Evolutionary conservation across 2,113 vertebrate genomes (phyloP), one percentile per base, ranked within the genome.

Genomic region (Atrichornis clamosus): DNA sequence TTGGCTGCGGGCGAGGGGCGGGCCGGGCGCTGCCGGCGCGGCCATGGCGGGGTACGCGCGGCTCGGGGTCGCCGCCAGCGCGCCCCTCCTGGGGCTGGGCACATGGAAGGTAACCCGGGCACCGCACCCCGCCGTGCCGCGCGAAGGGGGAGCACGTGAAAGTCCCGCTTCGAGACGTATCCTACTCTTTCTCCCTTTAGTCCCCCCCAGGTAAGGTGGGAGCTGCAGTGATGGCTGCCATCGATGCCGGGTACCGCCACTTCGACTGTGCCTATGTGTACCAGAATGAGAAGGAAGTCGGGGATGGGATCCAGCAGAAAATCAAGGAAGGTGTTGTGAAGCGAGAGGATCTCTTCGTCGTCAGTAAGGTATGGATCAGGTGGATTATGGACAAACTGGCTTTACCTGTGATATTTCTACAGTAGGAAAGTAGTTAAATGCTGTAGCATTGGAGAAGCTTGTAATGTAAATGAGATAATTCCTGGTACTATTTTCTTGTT

Each of bases 281-380:
- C 92, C 77, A 97, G 84, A 99, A 99, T 1, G 99, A 99, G 96
- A 94, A 64, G 0, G 98, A 99, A 39, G 96, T 99, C 5, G 99
- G 99, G 6, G 88, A 94, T 1, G 98, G 98, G 17, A 95, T 99
- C 78, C 95, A 96, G 17, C 89, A 98, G 59, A 98, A 98, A 97
- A 98, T 99, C 67, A 97, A 98, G 70, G 96, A 98, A 67, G 97
- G 98, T 0, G 84, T 90, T 46, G 98, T 99, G 62, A 99, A 98
- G 58, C 96, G 98, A 44, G 98, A 99, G 32, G 98, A 99, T 3
- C 97, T 99, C 18, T 99, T 99, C 49, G 60, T 99, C 0, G 98
- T 99, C 96, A 99, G 98, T 90, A 99, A 99, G 98, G 99, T 99
- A 82, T 13, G 55, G 28, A 10, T 60, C 24, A 7, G 28, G 10